Base-by-base conservation (phyloP, 2,888 invertebrate genomes). In the Lasioglossum figueresi region DNA sequence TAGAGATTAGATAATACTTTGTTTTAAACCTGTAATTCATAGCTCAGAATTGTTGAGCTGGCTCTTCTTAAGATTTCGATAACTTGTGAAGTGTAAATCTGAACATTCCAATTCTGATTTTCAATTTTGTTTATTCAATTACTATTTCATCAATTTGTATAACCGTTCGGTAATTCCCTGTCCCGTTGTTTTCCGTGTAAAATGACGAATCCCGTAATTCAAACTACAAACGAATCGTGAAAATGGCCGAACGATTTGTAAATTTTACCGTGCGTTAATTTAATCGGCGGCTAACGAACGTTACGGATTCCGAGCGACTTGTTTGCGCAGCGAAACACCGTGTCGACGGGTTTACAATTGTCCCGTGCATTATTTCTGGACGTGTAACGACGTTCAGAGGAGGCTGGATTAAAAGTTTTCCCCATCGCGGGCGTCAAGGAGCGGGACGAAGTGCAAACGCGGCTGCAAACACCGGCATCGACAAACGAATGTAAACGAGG, bases 401-500 rank as follows among this genome's bases (percentile, higher is more conserved):
- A 80, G 71, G 80, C 72, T 82, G 83, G 79, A 86, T 90, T 88
- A 86, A 84, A 89, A 83, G 80, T 83, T 90, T 79, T 45, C 27
- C 59, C 48, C 70, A 68, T 76, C 48, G 71, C 48, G 71, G 76
- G 66, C 74, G 68, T 68, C 72, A 72, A 73, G 76, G 68, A 79
- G 85, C 84, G 80, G 87, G 83, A 80, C 77, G 80, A 77, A 86
- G 88, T 75, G 80, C 85, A 87, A 88, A 85, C 88, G 82, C 82
- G 59, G 70, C 79, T 85, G 79, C 78, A 82, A 80, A 79, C 82
- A 79, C 73, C 76, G 76, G 68, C 87, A 83, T 80, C 86, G 88
- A 86, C 90, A 90, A 90, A 90, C 90, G 90, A 88, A 90, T 90
- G 90, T 89, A 90, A 90, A 90, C 90, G 90, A 90, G 88, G 79